phyloP scores from a whole-genome alignment of 2,888 invertebrate genomes.

The Gerris lacustris region DNA sequence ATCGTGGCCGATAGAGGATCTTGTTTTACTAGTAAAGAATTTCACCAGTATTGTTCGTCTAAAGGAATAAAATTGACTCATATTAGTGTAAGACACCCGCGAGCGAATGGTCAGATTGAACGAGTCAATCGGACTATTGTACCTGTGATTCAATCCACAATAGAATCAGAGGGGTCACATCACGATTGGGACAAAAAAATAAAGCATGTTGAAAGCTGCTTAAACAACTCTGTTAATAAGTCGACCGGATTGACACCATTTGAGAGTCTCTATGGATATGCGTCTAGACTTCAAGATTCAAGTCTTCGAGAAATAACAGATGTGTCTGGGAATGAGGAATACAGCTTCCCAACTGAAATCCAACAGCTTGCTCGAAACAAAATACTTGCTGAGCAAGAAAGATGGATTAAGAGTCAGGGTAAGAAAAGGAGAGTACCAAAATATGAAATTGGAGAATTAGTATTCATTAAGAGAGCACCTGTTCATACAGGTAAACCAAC shows the following conservation, averaged over 20 bases:
- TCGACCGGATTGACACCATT: neutral
- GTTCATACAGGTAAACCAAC: no score
- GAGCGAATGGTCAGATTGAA: slow-evolving; percentile 10
- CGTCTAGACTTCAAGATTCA: no score
- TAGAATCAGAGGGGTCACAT: neutral
- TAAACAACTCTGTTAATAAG: slow-evolving; percentile 3
- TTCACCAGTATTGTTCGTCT: neutral
- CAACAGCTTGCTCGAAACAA: no score
- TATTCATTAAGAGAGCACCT: no score
- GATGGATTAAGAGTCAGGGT: no score
- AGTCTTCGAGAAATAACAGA: no score
- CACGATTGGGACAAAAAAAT: slow-evolving; percentile 8
- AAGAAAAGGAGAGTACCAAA: no score
- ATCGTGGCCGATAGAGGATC: slow-evolving; percentile 10
- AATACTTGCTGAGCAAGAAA: no score
- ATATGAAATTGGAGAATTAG: no score
- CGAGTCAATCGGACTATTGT: neutral
- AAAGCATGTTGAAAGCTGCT: neutral
- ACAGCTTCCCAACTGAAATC: no score
- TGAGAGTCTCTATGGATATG: neutral
- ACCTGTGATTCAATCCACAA: neutral
- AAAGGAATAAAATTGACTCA: neutral
- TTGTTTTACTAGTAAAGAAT: slow-evolving; percentile 1
- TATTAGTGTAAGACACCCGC: slow-evolving; percentile 2
- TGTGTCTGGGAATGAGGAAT: no score